phyloP scores from a whole-genome alignment of 2,797 vertebrate genomes.

The Telmatherina bonti region DNA sequence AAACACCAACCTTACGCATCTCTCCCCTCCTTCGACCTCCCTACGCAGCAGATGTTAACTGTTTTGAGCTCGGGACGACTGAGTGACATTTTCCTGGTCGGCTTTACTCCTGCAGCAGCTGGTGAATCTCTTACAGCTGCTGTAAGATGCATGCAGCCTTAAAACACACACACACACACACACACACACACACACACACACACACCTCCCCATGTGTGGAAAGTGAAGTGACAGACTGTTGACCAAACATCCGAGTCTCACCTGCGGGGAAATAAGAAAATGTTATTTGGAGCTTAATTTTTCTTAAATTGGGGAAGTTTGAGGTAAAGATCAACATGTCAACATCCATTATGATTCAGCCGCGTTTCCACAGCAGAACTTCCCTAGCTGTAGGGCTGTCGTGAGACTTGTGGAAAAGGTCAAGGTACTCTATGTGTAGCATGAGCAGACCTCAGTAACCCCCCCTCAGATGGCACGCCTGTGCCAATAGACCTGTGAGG shows the following conservation, averaged over 20 bases:
- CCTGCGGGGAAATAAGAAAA: not conserved
- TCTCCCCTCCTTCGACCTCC: too few species aligned
- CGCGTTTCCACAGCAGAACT: slow-evolving; percentile 2
- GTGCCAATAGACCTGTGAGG: slow-evolving; percentile 28
- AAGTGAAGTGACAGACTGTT: not conserved
- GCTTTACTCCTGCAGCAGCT: not conserved
- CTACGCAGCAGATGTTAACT: too few species aligned
- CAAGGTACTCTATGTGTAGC: slow-evolving; percentile 35
- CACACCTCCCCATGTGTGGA: not conserved
- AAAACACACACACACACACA: too few species aligned
- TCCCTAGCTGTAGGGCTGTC: slow-evolving; percentile 11
- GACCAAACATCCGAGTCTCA: not conserved
- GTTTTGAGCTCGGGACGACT: too few species aligned
- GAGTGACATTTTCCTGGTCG: too few species aligned
- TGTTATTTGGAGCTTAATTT: not conserved
- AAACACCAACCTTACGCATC: too few species aligned
- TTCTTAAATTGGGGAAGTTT: not conserved
- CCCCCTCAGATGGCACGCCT: slow-evolving; percentile 13
- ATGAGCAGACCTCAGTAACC: slow-evolving; percentile 30
- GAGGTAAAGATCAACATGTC: slow-evolving; percentile 16
- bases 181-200: too few species aligned
- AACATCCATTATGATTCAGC: slow-evolving; percentile 28
- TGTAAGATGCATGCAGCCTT: not conserved
- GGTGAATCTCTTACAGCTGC: not conserved
- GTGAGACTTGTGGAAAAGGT: slow-evolving; percentile 51